A percentile compares a stretch with the other conserved stretches of the same genome.
Evolutionary conservation across 2,888 invertebrate species (phyloP).

Genomic region (Podabrus alpinus): DNA sequence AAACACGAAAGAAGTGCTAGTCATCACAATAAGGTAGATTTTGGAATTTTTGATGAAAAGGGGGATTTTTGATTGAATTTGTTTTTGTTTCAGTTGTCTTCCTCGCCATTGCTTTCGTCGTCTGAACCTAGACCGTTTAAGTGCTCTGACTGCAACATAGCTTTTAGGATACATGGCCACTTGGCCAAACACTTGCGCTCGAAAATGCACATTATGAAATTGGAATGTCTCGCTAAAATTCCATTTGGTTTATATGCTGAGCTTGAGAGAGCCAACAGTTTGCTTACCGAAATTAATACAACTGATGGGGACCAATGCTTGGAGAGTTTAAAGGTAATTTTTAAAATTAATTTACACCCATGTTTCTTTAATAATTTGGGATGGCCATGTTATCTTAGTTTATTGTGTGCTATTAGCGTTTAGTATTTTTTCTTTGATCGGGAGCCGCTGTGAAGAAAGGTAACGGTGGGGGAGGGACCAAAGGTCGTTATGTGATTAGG

Average conservation of each 20-base stretch:
- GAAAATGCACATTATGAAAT: slow-evolving; percentile 92
- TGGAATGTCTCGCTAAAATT: slow-evolving; percentile 89
- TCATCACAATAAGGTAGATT: slow-evolving; percentile 83
- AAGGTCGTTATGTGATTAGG: no score
- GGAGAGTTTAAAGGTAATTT: slow-evolving; percentile 74
- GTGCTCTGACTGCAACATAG: slow-evolving; percentile 94
- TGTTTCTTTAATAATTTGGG: no score
- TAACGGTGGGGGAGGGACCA: no score
- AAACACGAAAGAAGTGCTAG: slow-evolving; percentile 92
- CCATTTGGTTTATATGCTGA: slow-evolving; percentile 94
- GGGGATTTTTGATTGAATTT: not conserved
- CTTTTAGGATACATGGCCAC: slow-evolving; percentile 95
- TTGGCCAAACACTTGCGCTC: slow-evolving; percentile 95
- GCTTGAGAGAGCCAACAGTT: slow-evolving; percentile 86
- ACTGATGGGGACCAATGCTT: slow-evolving; percentile 95
- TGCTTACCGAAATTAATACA: slow-evolving; percentile 93
- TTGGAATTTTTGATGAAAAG: not conserved
- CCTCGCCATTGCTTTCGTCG: slow-evolving; percentile 71
- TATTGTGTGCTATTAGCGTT: no score
- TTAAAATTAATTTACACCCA: no score
- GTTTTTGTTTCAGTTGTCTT: slow-evolving; percentile 50
- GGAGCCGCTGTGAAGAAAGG: no score
- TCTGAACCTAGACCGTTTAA: slow-evolving; percentile 95
- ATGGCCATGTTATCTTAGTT: no score
- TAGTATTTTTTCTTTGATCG: no score